Base-by-base conservation (phyloP, 2,113 vertebrate species). In the Lota lota region DNA sequence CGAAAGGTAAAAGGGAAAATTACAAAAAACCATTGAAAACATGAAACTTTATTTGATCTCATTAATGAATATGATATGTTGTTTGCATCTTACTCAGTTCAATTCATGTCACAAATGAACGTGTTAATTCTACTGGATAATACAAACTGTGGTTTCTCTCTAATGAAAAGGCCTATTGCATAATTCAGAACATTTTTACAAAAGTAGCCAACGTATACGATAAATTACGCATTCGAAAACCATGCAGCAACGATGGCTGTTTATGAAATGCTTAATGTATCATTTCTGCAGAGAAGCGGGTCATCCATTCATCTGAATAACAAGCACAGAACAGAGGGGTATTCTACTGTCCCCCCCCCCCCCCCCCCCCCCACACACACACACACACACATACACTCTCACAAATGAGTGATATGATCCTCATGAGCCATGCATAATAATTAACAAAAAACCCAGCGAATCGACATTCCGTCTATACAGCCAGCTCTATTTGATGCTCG, bases 401-500 rank as follows among this genome's bases (percentile, higher is more conserved):
- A 40, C 36, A 4, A 15, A 18, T 63, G 24, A 59, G 60, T 22
- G 70, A 22, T n/a, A 53, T 5, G 33, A 14, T 61, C 16, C 50
- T 64, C 54, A 40, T 65, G 63, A 17, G 2, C 40, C 50, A 22
- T 53, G 50, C 51, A 22, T 57, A 21, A 22, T 57, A 21, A 66
- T 64, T 28, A 58, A 74, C 59, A 3, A 66, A 61, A 61, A 61
- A 47, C 7, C 73, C 50, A 80, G 50, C 72, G 19, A 10, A 47
- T 47, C 53, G 15, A 18, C 53, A 56, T 18, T 18, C 16, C 53
- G 14, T 79, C 19, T 63, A 67, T 59, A 70, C 61, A 79, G 82
- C 69, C 65, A 67, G 78, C 69, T 63, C 73, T 64, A 72, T 75
- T 74, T 68, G 0, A 4, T 15, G 58, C 82, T 85, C 85, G 72